Conservation (phyloP, 2,797 vertebrate genomes). For the Nasua narica region DNA sequence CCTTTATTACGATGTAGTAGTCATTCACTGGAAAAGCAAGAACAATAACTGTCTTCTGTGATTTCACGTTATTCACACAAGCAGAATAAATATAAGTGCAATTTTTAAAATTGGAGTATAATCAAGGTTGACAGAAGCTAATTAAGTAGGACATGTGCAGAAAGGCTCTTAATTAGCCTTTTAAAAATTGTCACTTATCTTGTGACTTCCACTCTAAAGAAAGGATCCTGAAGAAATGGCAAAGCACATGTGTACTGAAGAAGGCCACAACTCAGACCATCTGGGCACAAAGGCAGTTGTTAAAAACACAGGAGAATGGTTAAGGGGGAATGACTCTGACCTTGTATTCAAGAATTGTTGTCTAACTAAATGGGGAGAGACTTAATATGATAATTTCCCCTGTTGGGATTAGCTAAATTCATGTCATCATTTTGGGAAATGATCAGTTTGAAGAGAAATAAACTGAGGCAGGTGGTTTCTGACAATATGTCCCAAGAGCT, state of each 20-base stretch:
- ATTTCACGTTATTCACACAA: constrained; percentile 43
- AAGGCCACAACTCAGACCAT: constrained; percentile 30
- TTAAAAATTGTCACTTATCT: constrained; percentile 64
- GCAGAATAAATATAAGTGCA: constrained; percentile 54
- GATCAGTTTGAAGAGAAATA: constrained; percentile 32
- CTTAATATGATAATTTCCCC: constrained; percentile 47
- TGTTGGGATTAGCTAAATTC: constrained; percentile 19
- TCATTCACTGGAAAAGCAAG: constrained; percentile 34
- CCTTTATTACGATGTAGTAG: constrained; percentile 9
- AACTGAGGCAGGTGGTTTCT: constrained; percentile 1
- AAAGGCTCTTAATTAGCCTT: constrained; percentile 61
- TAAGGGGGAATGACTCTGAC: constrained; percentile 31
- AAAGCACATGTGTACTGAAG: background rate
- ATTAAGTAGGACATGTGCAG: constrained; percentile 60
- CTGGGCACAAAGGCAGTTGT: constrained; percentile 47
- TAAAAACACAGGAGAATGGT: constrained; percentile 10
- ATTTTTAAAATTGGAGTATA: constrained; percentile 56
- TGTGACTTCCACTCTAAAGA: constrained; percentile 47
- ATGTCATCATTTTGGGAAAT: constrained; percentile 22
- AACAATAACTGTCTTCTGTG: constrained; percentile 54
- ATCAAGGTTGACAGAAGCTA: constrained; percentile 65
- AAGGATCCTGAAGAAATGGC: constrained; percentile 1
- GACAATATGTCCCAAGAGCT: background rate
- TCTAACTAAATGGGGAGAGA: constrained; percentile 44
- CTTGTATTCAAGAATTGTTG: constrained; percentile 40